These are phyloP conservation scores for Darevskia mixta DNA, from an alignment of 2,797 vertebrate species.

Conservation along the genomic window DNA sequence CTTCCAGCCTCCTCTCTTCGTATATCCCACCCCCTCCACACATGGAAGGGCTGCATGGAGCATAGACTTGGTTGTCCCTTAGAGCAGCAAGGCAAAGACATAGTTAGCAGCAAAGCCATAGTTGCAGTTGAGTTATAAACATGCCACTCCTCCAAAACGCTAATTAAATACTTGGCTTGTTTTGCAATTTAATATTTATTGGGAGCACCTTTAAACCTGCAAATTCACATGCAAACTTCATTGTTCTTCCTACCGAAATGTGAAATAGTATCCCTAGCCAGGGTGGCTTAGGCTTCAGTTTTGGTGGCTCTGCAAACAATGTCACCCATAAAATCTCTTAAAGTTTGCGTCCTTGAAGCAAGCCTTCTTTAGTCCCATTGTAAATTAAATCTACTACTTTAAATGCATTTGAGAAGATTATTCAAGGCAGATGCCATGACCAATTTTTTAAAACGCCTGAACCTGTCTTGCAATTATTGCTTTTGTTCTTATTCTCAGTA, in stretches of 20 bases:
- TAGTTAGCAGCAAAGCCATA: not conserved
- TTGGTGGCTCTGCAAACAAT: not conserved
- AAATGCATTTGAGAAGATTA: not conserved
- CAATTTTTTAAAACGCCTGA: not conserved
- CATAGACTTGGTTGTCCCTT: not conserved
- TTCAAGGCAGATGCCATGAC: slow-evolving; percentile 18
- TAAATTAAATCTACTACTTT: slow-evolving; percentile 1
- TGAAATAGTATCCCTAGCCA: not conserved
- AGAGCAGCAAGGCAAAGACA: not conserved
- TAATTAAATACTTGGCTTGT: not conserved
- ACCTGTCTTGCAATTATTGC: slow-evolving; percentile 1
- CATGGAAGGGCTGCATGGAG: not conserved
- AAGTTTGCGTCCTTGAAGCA: not conserved
- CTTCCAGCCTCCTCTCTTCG: not conserved
- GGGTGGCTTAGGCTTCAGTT: not conserved
- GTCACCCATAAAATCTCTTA: not conserved
- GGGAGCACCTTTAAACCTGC: too few species aligned
- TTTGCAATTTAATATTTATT: not conserved
- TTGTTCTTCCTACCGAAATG: not conserved
- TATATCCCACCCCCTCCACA: not conserved
- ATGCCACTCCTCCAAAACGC: not conserved
- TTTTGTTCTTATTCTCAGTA: not conserved
- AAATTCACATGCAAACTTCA: too few species aligned
- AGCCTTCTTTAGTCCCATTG: not conserved
- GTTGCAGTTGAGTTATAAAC: not conserved